These are phyloP conservation scores for Pollimyrus isidori DNA, from an alignment of 2,113 vertebrate genomes.

Conservation along the genomic window DNA sequence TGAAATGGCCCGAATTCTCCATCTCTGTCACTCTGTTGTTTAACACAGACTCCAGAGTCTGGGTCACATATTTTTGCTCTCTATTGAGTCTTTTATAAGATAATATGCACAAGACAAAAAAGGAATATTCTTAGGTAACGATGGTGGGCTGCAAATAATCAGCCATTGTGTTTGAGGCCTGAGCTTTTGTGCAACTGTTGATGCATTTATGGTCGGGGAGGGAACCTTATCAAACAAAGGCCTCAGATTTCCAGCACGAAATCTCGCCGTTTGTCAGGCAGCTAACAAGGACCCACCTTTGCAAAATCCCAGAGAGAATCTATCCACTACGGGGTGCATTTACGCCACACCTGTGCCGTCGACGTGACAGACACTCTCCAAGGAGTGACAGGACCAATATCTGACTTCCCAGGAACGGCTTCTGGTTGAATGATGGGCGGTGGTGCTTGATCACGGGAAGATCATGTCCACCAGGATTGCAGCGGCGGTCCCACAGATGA, in stretches of 20 bases:
- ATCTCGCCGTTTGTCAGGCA: neutral
- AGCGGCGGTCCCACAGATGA: neutral
- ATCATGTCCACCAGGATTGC: neutral
- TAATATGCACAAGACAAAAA: neutral
- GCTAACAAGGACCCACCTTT: neutral
- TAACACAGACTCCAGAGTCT: neutral
- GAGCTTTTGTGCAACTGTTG: neutral
- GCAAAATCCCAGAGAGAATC: neutral
- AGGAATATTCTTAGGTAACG: neutral
- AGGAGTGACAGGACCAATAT: neutral
- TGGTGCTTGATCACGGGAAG: neutral
- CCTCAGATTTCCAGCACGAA: neutral
- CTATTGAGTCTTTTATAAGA: neutral
- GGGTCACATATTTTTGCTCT: neutral
- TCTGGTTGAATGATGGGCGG: neutral
- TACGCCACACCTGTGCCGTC: neutral
- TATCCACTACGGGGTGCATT: neutral
- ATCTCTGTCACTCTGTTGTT: neutral
- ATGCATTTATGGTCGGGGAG: neutral
- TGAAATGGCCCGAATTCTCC: neutral
- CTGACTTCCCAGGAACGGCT: neutral
- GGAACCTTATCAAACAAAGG: neutral
- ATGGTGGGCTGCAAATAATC: neutral
- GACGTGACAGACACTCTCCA: neutral
- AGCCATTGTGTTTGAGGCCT: neutral